Conservation (phyloP, 2,888 invertebrate genomes). For the Escarpia spicata region DNA sequence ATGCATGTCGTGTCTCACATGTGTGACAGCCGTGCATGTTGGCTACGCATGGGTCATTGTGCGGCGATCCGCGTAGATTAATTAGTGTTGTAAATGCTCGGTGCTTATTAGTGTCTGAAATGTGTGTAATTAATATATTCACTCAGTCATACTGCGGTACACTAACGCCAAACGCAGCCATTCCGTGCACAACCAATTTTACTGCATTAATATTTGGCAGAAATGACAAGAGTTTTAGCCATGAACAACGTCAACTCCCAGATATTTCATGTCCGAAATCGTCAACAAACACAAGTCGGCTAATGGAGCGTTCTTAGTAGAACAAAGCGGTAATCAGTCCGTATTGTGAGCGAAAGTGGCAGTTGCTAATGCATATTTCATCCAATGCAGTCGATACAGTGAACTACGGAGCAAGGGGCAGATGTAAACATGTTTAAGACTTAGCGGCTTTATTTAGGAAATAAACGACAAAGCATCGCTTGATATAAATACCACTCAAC, state of each 20-base stretch:
- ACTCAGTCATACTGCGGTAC: neutral
- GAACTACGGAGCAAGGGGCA: neutral
- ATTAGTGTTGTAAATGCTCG: too few species aligned
- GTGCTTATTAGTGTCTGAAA: too few species aligned
- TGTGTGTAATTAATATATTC: too few species aligned
- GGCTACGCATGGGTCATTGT: too few species aligned
- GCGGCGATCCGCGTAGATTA: too few species aligned
- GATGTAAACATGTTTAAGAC: neutral
- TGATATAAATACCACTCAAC: neutral
- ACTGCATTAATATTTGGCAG: neutral
- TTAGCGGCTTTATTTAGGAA: neutral
- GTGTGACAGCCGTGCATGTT: too few species aligned
- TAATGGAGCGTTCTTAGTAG: neutral
- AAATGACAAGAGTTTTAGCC: neutral
- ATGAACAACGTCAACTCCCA: neutral
- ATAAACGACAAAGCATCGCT: neutral
- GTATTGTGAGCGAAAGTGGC: conserved; percentile 4
- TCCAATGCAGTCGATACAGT: neutral
- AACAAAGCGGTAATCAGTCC: neutral
- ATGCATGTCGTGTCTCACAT: too few species aligned
- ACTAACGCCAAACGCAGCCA: neutral
- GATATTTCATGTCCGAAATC: neutral
- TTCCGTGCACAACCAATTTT: too few species aligned
- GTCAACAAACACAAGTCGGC: neutral
- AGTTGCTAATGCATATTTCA: neutral